phyloP scores from a whole-genome alignment of 2,113 vertebrate genomes.

The Eptesicus fuscus region DNA sequence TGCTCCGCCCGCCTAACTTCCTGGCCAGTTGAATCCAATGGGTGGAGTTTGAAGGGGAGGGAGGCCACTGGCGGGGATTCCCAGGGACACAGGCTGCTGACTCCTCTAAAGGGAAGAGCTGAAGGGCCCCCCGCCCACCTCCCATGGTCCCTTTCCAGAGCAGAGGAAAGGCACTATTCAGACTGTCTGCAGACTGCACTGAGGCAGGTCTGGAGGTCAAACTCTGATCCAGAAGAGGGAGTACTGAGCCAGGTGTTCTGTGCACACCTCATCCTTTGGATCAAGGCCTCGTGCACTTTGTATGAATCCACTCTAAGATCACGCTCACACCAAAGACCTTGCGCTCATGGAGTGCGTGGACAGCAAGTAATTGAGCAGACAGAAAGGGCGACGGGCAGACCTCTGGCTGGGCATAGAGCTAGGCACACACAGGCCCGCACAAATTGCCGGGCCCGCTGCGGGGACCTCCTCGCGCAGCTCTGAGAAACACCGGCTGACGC shows the following conservation, averaged over 20 bases:
- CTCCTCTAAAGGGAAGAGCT: conserved; percentile 54
- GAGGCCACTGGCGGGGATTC: conserved; percentile 3
- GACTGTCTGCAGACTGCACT: conserved; percentile 37
- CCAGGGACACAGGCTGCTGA: conserved; percentile 44
- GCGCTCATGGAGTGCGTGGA: conserved; percentile 49
- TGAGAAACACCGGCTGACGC: conserved; percentile 43
- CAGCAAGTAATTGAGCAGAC: conserved; percentile 40
- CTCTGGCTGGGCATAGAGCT: conserved; percentile 26
- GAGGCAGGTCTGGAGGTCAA: conserved; percentile 63
- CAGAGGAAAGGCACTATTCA: conserved; percentile 62
- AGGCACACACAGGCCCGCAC: background rate
- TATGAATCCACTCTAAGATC: conserved; percentile 40
- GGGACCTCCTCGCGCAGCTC: conserved; percentile 61
- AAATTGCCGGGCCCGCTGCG: conserved; percentile 25
- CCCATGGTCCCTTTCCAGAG: conserved; percentile 9
- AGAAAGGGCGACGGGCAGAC: conserved; percentile 7
- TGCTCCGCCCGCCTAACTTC: background rate
- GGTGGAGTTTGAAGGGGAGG: conserved; percentile 35
- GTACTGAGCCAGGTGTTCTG: conserved; percentile 38
- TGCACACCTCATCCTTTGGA: conserved; percentile 46
- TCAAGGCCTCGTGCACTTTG: conserved; percentile 42
- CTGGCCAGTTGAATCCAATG: background rate
- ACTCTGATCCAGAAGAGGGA: conserved; percentile 59
- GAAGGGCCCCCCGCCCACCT: conserved; percentile 16
- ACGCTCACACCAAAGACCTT: conserved; percentile 53